A percentile compares a stretch with the other conserved stretches of the same genome.
phyloP scores from a whole-genome alignment of 2,888 invertebrate genomes.

The Phlogophora meticulosa region DNA sequence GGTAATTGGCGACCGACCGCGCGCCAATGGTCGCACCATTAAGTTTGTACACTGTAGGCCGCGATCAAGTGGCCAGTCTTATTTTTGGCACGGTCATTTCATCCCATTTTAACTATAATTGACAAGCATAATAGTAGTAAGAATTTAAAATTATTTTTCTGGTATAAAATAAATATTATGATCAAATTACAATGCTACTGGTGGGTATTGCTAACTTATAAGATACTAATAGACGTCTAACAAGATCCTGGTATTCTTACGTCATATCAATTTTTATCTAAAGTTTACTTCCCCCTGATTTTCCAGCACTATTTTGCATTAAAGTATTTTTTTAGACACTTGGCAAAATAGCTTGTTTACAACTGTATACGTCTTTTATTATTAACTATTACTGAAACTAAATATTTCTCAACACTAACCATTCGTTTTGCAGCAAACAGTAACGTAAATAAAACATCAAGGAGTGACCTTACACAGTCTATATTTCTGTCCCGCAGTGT shows the following conservation, averaged over 20 bases:
- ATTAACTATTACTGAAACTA: background rate
- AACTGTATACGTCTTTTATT: too few species aligned
- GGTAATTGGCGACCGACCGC: slow-evolving; percentile 88
- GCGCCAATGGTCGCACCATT: slow-evolving; percentile 90
- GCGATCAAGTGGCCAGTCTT: background rate
- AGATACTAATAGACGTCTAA: background rate
- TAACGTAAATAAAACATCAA: background rate
- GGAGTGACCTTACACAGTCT: slow-evolving; percentile 13
- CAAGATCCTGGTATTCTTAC: too few species aligned
- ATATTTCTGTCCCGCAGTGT: slow-evolving; percentile 73
- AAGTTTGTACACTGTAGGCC: slow-evolving; percentile 74
- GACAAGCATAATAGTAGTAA: background rate
- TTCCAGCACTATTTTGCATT: too few species aligned
- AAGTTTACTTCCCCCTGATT: too few species aligned
- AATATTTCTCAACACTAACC: background rate
- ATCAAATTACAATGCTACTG: background rate
- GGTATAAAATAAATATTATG: background rate
- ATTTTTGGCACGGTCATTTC: too few species aligned
- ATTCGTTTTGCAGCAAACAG: background rate
- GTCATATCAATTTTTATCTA: too few species aligned
- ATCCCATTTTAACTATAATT: too few species aligned
- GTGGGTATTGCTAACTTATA: background rate
- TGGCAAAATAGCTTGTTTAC: too few species aligned
- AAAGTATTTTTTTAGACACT: too few species aligned
- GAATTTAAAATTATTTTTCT: background rate